Evolutionary conservation across 2,888 invertebrate genomes (phyloP).

Genomic region (Isoperla grammatica): DNA sequence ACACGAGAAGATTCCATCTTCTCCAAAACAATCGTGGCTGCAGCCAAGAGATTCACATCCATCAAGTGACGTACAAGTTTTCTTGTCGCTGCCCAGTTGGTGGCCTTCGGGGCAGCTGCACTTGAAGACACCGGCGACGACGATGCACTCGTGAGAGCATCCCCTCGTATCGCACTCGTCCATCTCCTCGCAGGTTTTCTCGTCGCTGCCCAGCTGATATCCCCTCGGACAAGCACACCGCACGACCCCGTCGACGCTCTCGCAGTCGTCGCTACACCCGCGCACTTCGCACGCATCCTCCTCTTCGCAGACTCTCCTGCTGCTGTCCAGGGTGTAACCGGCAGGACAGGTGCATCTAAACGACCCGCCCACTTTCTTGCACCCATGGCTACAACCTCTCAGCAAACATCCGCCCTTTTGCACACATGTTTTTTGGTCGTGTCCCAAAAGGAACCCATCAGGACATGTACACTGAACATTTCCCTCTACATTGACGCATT

Average conservation of each 20-base stretch:
- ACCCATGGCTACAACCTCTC: slow-evolving; percentile 45
- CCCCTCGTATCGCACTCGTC: slow-evolving; percentile 27
- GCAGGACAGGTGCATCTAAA: slow-evolving; percentile 53
- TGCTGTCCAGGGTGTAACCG: slow-evolving; percentile 41
- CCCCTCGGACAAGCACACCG: slow-evolving; percentile 50
- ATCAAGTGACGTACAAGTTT: slow-evolving; percentile 45
- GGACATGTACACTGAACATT: slow-evolving; percentile 46
- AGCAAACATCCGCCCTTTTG: slow-evolving; percentile 31
- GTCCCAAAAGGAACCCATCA: slow-evolving; percentile 41
- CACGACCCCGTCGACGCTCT: slow-evolving; percentile 61
- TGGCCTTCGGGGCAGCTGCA: slow-evolving; percentile 50
- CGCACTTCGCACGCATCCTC: slow-evolving; percentile 26
- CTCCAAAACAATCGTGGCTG: slow-evolving; percentile 54
- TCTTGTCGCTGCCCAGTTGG: slow-evolving; percentile 41
- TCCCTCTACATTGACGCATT: slow-evolving; percentile 42
- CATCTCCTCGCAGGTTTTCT: slow-evolving; percentile 37
- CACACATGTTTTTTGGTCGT: slow-evolving; percentile 39
- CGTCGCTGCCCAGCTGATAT: slow-evolving; percentile 40
- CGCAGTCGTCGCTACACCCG: slow-evolving; percentile 49
- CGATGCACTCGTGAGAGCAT: slow-evolving; percentile 53
- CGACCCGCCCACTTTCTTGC: slow-evolving; percentile 60
- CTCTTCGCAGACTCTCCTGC: slow-evolving; percentile 39
- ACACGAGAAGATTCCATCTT: slow-evolving; percentile 57
- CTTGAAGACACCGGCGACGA: slow-evolving; percentile 57
- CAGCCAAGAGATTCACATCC: slow-evolving; percentile 41